A percentile compares a stretch with the other conserved stretches of the same genome.
Evolutionary conservation across 2,113 vertebrate genomes (phyloP).

Genomic region (Chionodraco myersi): DNA sequence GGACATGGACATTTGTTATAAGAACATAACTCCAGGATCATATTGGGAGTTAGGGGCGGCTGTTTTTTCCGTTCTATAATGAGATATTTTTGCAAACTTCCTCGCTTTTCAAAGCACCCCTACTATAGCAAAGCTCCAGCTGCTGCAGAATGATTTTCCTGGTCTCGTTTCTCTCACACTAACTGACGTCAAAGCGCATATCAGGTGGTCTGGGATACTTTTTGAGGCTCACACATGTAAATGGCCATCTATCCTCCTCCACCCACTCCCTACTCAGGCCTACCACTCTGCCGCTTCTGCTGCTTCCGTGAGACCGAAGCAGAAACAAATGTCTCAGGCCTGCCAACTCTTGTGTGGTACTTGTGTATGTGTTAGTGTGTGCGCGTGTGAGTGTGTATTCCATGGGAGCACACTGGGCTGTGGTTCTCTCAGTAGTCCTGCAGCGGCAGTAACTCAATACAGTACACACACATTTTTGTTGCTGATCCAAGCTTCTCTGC

Average conservation of each 20-base stretch:
- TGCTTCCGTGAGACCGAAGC: constrained; percentile 73
- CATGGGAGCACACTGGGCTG: constrained; percentile 62
- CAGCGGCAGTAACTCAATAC: constrained; percentile 77
- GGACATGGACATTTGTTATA: constrained; percentile 67
- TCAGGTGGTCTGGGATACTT: constrained; percentile 45
- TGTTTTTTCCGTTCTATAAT: constrained; percentile 25
- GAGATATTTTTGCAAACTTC: constrained; percentile 28
- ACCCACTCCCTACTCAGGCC: constrained; percentile 45
- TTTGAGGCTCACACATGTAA: constrained; percentile 52
- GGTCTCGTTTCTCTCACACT: constrained; percentile 19
- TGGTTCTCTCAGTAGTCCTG: constrained; percentile 75
- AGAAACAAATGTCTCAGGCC: constrained; percentile 68
- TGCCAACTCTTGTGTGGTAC: constrained; percentile 56
- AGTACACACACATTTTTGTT: constrained; percentile 77
- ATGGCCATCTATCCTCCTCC: constrained; percentile 56
- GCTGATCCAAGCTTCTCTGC: constrained; percentile 75
- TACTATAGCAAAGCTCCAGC: constrained; percentile 4
- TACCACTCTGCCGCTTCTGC: constrained; percentile 48
- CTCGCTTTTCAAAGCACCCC: background rate
- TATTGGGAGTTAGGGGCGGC: constrained; percentile 32
- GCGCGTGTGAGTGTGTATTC: constrained; percentile 47
- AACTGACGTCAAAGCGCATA: constrained; percentile 49
- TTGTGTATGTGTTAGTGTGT: constrained; percentile 28
- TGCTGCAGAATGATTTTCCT: constrained; percentile 16
- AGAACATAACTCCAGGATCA: constrained; percentile 59